A percentile compares a stretch with the other conserved stretches of the same genome.
Conservation (phyloP, 92 coral and sea anemone species). For the Bergia puertoricense region DNA sequence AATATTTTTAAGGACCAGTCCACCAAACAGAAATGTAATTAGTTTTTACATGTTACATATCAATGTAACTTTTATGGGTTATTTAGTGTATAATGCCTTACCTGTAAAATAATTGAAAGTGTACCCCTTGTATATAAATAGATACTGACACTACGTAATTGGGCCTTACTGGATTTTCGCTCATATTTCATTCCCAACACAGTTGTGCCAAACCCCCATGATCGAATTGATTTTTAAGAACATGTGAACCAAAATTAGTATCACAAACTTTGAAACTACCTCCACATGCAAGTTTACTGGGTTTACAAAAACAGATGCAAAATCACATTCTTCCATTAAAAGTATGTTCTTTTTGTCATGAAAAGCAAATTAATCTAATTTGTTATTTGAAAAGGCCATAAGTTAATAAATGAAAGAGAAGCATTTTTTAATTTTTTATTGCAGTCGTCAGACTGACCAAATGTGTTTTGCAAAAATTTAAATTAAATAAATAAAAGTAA, state of each 20-base stretch:
- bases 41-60: slow-evolving; percentile 1
- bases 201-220: slow-evolving; percentile 3
- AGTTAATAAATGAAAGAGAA: too few relatives aligned
- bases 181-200: neutral
- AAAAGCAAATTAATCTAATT: slow-evolving; percentile 3
- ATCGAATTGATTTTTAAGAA: neutral
- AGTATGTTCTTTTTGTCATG: slow-evolving; percentile 1
- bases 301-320: neutral
- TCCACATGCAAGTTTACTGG: slow-evolving; percentile 3
- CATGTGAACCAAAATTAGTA: slow-evolving; percentile 5
- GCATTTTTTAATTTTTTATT: too few relatives aligned
- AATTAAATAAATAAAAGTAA: too few relatives aligned
- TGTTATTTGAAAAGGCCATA: neutral
- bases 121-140: neutral
- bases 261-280: neutral
- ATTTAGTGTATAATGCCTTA: slow-evolving; percentile 2
- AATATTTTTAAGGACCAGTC: slow-evolving; percentile 8
- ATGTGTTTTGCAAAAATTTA: neutral
- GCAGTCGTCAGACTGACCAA: neutral
- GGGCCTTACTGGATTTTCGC: slow-evolving; percentile 8
- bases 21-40: slow-evolving; percentile 4
- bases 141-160: neutral
- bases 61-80: slow-evolving; percentile 7
- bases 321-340: neutral
- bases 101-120: slow-evolving; percentile 10